Evolutionary conservation across 2,113 vertebrate species (phyloP).

Genomic region (Indri indri): DNA sequence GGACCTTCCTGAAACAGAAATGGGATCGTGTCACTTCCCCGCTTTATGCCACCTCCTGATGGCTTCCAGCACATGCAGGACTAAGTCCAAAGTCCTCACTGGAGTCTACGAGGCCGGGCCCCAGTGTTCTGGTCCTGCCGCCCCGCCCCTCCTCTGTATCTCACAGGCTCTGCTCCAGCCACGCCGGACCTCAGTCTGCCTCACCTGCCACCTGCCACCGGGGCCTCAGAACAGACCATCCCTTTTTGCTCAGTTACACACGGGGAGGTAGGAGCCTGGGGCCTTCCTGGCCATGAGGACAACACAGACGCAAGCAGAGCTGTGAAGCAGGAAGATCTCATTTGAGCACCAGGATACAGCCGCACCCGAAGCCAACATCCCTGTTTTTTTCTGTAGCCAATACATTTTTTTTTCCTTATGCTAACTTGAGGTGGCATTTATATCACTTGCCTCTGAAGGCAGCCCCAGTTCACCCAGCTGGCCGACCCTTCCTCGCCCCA

Average conservation of each 20-base stretch:
- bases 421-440: not conserved
- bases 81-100: not conserved
- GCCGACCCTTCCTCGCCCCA: not conserved
- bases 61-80: not conserved
- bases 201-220: not conserved
- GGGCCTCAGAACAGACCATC: not conserved
- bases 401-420: not conserved
- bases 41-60: not conserved
- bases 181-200: not conserved
- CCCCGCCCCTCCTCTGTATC: rapidly evolving
- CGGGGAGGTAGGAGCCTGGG: not conserved
- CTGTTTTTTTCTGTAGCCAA: not conserved
- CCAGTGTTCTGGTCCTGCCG: not conserved
- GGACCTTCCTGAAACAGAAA: not conserved
- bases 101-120: not conserved
- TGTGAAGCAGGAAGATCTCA: not conserved
- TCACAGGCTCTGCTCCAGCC: not conserved
- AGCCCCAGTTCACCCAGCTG: not conserved
- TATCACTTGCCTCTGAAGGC: not conserved
- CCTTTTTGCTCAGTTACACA: not conserved
- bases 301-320: not conserved
- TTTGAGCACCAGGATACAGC: not conserved
- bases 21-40: not conserved
- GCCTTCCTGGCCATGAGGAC: not conserved
- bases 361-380: not conserved